phyloP scores from a whole-genome alignment of 2,113 vertebrate genomes.

The Himantopus leucocephalus region DNA sequence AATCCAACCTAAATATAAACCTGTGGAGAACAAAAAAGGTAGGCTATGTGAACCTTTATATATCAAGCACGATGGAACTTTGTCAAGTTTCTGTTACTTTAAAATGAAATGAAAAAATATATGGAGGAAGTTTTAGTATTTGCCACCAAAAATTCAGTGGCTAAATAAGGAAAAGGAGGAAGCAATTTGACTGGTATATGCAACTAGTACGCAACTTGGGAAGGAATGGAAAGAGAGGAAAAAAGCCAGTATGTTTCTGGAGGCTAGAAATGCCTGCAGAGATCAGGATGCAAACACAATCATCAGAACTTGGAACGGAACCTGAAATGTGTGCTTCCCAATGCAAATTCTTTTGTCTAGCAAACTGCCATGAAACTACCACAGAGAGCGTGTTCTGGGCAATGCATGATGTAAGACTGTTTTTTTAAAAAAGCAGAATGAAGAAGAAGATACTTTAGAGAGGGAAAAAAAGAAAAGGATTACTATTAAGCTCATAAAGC shows the following conservation, averaged over 20 bases:
- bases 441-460: background rate
- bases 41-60: background rate
- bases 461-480: background rate
- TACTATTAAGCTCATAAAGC: background rate
- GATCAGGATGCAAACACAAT: background rate
- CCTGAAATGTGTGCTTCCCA: background rate
- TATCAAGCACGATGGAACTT: background rate
- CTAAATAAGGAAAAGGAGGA: background rate
- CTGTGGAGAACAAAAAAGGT: background rate
- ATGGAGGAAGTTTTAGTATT: background rate
- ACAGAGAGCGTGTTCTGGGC: background rate
- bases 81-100: background rate
- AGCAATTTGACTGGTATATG: background rate
- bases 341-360: background rate
- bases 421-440: background rate
- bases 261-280: background rate
- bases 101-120: background rate
- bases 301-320: background rate
- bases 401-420: background rate
- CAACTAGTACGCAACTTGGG: background rate
- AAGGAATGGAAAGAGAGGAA: background rate
- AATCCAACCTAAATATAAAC: background rate
- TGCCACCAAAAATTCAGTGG: background rate
- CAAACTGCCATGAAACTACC: background rate
- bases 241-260: background rate